Evolutionary conservation across 2,797 vertebrate species (phyloP).

Genomic region (Rhinogobio ventralis): DNA sequence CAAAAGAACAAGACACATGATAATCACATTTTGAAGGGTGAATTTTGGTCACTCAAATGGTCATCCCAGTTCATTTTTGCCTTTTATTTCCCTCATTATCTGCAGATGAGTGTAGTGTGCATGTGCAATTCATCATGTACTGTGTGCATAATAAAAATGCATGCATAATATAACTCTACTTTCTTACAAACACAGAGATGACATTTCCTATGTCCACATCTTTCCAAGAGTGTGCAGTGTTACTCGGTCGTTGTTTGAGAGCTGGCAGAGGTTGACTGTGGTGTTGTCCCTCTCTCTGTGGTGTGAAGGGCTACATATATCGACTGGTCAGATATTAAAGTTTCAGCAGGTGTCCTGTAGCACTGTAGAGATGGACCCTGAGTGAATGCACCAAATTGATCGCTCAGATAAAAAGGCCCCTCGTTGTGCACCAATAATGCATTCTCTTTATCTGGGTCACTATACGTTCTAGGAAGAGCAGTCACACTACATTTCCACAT

Average conservation of each 20-base stretch:
- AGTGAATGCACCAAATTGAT: constrained; percentile 81
- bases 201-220: neutral
- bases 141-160: neutral
- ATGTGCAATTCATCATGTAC: neutral
- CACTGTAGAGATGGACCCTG: constrained; percentile 52
- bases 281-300: constrained; percentile 46
- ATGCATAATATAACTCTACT: constrained; percentile 1
- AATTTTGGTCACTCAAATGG: neutral
- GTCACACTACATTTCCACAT: constrained; percentile 21
- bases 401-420: constrained; percentile 85
- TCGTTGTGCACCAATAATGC: constrained; percentile 82
- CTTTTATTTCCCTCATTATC: neutral
- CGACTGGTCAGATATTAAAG: constrained; percentile 60
- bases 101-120: neutral
- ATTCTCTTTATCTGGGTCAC: constrained; percentile 61
- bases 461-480: constrained; percentile 24
- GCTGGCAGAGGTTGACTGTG: constrained; percentile 43
- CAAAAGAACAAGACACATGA: neutral
- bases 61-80: neutral
- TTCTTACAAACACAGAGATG: neutral
- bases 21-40: neutral
- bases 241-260: neutral
- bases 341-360: constrained; percentile 63
- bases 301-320: constrained; percentile 56
- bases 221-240: neutral